Evolutionary conservation across 2,888 invertebrate species (phyloP), one percentile per base, ranked within the genome.

Genomic region (Lithosia quadra): DNA sequence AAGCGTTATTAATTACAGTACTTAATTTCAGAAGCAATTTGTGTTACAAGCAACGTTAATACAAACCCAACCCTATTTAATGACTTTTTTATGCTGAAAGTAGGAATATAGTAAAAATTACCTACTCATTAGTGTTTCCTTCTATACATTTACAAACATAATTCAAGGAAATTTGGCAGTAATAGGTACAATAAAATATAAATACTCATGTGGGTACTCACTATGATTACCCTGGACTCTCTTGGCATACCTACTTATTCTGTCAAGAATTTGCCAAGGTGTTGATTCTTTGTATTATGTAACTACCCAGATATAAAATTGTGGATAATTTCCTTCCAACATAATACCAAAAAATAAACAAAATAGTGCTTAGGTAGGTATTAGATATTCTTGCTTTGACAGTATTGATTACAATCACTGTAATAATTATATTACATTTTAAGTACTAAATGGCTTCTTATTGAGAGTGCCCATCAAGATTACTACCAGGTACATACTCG

Each of bases 111-210:
- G 18, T 43, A n/a, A 53, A 33, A 63, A 63, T 34, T 22, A 22
- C 55, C 18, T 36, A 34, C 9, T 63, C 49, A 22, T 36, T 33
- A 36, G 34, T 18, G 18, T 63, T 63, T 34, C 36, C 63, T 34
- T 33, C 15, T 63, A 55, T 53, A 55, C 34, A 34, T 22, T 0
- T 15, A 34, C 34, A 13, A 11, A 55, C 34, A 15, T 33, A 69
- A 71, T 71, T 74, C 69, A 72, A 73, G 75, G 76, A 70, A 66
- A 73, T 76, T 75, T 58, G 64, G 59, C 61, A 71, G 49, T 39
- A 39, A n/a, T 34, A n/a, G n/a, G n/a, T n/a, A 39, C 74, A 75
- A 72, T 74, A 71, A 72, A 71, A 68, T 67, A 65, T 71, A 71
- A 76, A 71, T 76, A 56, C 57, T 49, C 1, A 49, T 49, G 49